A percentile compares a stretch with the other conserved stretches of the same genome.
Evolutionary conservation across 2,888 invertebrate genomes (phyloP).

Genomic region (Drosophila koepferae): DNA sequence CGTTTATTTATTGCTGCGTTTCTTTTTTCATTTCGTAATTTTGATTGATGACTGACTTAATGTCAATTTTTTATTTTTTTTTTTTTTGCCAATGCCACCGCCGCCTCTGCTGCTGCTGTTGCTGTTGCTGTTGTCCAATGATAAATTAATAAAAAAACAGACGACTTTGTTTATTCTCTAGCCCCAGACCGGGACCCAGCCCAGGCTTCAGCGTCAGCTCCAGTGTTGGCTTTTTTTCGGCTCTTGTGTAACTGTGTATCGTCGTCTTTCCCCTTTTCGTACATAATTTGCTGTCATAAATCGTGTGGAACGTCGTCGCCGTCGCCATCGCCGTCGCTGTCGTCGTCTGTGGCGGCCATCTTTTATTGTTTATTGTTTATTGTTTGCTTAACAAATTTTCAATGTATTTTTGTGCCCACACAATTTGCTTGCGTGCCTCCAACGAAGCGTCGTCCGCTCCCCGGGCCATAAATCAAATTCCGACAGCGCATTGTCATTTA

Average conservation of each 20-base stretch:
- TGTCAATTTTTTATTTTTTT: conserved; percentile 61
- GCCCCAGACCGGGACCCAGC: conserved; percentile 11
- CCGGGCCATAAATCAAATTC: conserved; percentile 80
- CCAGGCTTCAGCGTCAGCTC: conserved; percentile 10
- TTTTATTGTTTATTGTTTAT: conserved; percentile 74
- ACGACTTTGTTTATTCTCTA: conserved; percentile 57
- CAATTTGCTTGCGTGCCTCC: conserved; percentile 69
- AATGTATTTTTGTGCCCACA: conserved; percentile 63
- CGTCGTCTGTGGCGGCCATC: conserved; percentile 64
- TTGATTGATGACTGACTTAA: conserved; percentile 83
- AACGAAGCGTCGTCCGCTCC: conserved; percentile 33
- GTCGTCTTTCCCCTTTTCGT: conserved; percentile 47
- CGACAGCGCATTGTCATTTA: conserved; percentile 82
- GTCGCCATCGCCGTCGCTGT: conserved; percentile 33
- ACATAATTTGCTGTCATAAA: conserved; percentile 75
- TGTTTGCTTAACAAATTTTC: conserved; percentile 78
- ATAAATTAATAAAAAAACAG: conserved; percentile 81
- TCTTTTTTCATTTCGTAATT: conserved; percentile 80
- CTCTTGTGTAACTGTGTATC: conserved; percentile 48
- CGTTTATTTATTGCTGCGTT: conserved; percentile 82
- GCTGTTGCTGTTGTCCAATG: conserved; percentile 54
- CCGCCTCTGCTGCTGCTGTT: background rate
- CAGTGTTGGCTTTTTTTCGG: conserved; percentile 27
- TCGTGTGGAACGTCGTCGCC: conserved; percentile 41
- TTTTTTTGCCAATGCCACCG: conserved; percentile 2